Evolutionary conservation across 2,113 vertebrate genomes (phyloP).

Genomic region (Tringa solitaria): DNA sequence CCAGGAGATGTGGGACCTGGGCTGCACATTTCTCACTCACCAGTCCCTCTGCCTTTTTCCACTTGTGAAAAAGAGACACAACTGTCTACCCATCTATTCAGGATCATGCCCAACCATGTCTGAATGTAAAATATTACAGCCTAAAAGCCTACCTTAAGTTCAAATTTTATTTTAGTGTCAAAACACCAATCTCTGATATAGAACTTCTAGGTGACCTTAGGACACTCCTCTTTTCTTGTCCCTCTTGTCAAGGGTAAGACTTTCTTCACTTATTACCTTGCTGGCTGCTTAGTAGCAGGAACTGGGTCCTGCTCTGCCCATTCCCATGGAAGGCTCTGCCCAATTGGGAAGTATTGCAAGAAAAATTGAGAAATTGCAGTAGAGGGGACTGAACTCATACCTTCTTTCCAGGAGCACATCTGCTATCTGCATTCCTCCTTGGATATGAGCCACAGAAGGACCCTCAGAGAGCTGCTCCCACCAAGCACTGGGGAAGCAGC

Average conservation of each 20-base stretch:
- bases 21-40: accelerated
- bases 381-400: accelerated
- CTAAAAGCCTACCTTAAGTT: background rate
- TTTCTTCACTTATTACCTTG: background rate
- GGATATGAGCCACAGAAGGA: accelerated
- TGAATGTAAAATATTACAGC: background rate
- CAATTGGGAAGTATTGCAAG: accelerated
- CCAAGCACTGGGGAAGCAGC: background rate
- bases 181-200: background rate
- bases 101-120: accelerated
- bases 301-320: background rate
- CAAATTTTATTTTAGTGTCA: background rate
- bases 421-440: background rate
- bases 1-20: no score
- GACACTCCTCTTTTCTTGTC: background rate
- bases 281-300: background rate
- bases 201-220: background rate
- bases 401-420: background rate
- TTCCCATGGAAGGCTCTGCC: background rate
- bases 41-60: background rate
- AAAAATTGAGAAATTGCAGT: background rate
- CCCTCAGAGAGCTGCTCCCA: accelerated
- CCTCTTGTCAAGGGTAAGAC: background rate
- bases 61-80: background rate
- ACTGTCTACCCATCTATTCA: background rate